These are phyloP conservation scores for Recurvirostra avosetta DNA, from an alignment of 2,113 vertebrate species.

Conservation along the genomic window DNA sequence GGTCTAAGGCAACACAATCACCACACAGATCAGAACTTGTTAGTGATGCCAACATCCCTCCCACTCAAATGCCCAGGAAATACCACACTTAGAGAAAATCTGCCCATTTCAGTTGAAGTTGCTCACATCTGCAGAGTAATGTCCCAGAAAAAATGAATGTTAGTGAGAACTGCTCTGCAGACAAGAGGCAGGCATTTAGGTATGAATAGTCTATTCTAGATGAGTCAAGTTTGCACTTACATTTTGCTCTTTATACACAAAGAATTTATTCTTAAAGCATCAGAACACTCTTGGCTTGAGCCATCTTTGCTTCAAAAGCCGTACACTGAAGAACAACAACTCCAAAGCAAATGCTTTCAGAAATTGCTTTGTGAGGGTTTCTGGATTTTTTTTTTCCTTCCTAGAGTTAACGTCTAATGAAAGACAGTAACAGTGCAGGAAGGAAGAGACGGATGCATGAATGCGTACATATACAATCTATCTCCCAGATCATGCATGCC, in stretches of 20 bases:
- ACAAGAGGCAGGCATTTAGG: slow-evolving; percentile 30
- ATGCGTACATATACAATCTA: neutral
- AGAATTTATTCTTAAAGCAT: slow-evolving; percentile 55
- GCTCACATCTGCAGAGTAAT: slow-evolving; percentile 50
- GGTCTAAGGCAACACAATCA: slow-evolving; percentile 41
- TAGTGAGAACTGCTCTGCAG: slow-evolving; percentile 26
- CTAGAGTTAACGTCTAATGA: neutral
- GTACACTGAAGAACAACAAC: slow-evolving; percentile 29
- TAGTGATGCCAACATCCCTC: slow-evolving; percentile 42
- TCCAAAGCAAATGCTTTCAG: slow-evolving; percentile 38
- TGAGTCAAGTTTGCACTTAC: slow-evolving; percentile 47
- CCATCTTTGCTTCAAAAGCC: slow-evolving; percentile 53
- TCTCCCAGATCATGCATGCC: neutral
- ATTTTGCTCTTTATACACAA: slow-evolving; percentile 57
- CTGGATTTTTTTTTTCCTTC: neutral
- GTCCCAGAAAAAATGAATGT: slow-evolving; percentile 24
- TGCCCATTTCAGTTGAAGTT: slow-evolving; percentile 38
- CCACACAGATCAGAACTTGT: slow-evolving; percentile 38
- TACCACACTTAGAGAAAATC: slow-evolving; percentile 21
- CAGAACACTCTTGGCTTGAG: slow-evolving; percentile 45
- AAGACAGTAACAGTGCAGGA: slow-evolving; percentile 12
- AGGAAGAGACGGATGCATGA: slow-evolving; percentile 23
- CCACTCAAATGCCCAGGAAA: slow-evolving; percentile 39
- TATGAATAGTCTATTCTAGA: slow-evolving; percentile 56
- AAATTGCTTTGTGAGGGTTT: slow-evolving; percentile 45